Evolutionary conservation across 2,113 vertebrate genomes (phyloP), one percentile per base, ranked within the genome.

Genomic region (Phaethon lepturus): DNA sequence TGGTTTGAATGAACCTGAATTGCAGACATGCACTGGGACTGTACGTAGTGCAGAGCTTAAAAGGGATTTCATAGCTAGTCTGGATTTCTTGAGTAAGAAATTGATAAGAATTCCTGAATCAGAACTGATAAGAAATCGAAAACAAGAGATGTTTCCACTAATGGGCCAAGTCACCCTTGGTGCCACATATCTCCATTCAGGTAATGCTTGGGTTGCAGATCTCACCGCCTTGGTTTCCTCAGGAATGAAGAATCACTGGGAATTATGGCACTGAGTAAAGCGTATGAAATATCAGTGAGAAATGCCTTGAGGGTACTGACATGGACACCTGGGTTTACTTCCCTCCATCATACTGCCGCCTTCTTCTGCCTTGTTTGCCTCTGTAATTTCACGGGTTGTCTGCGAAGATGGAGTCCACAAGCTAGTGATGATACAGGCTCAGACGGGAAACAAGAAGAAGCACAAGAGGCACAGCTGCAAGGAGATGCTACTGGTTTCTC

Each of bases 1-100:
- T 47, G 79, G 89, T 96, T 95, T 97, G 89, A 93, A 90, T 80
- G 90, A 96, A 80, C 59, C 12, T 60, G 83, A 92, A 94, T 83
- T 85, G 47, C 58, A 95, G 88, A 85, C 93, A 90, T 20, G 31
- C 75, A n/a, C 26, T 9, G 49, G 44, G 84, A 67, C 6, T n/a
- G 33, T 1, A 1, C 13, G 44, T 28, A 68, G 52, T 22, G 38
- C 42, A 42, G 50, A 45, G 26, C 49, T 85, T 75, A 49, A 50
- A 97, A 95, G 64, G 66, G 69, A 58, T 49, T 95, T 72, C 10
- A 17, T 3, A 59, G 28, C 62, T 78, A 6, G 10, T 53, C 14
- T 69, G 72, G 25, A 69, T 62, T 42, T 58, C n/a, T 63, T 71
- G 24, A 87, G 60, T n/a, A 63, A 72, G 42, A 72, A 56, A 66